phyloP scores from a whole-genome alignment of 2,888 invertebrate species.

The Drosophila anceps region DNA sequence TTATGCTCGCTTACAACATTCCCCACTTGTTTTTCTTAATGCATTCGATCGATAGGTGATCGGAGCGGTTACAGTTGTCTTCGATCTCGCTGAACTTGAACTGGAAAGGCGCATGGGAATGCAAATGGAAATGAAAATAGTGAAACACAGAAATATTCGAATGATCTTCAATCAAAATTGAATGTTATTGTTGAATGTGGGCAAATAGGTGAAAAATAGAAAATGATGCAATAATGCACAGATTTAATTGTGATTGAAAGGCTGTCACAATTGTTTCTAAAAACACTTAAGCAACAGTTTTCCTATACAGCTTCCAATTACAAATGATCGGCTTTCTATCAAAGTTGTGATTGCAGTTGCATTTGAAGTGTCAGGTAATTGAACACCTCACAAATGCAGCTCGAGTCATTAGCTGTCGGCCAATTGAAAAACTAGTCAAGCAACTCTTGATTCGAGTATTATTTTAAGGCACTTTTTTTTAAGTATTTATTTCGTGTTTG shows the following conservation, averaged over 20 bases:
- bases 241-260: conserved; percentile 20
- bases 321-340: conserved; percentile 48
- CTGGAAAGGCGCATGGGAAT: conserved; percentile 34
- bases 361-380: conserved; percentile 65
- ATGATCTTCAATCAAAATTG: conserved; percentile 56
- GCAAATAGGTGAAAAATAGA: conserved; percentile 56
- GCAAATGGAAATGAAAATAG: conserved; percentile 13
- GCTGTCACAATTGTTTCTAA: conserved; percentile 35
- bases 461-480: conserved; percentile 6
- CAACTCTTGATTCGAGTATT: conserved; percentile 33
- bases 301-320: conserved; percentile 29
- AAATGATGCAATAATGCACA: conserved; percentile 40
- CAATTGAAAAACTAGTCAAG: conserved; percentile 37
- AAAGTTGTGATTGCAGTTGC: conserved; percentile 45
- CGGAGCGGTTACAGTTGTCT: conserved; percentile 17
- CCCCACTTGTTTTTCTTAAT: conserved; percentile 48
- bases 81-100: conserved; percentile 63
- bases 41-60: conserved; percentile 51
- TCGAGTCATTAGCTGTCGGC: conserved; percentile 37
- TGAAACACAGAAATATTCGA: conserved; percentile 15
- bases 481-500: conserved; percentile 10
- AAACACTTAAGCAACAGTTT: conserved; percentile 4
- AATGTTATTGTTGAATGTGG: conserved; percentile 31
- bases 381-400: conserved; percentile 59
- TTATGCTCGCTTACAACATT: not conserved